Base-by-base conservation (phyloP, 1,140 invertebrate species). In the Cydia pomonella region DNA sequence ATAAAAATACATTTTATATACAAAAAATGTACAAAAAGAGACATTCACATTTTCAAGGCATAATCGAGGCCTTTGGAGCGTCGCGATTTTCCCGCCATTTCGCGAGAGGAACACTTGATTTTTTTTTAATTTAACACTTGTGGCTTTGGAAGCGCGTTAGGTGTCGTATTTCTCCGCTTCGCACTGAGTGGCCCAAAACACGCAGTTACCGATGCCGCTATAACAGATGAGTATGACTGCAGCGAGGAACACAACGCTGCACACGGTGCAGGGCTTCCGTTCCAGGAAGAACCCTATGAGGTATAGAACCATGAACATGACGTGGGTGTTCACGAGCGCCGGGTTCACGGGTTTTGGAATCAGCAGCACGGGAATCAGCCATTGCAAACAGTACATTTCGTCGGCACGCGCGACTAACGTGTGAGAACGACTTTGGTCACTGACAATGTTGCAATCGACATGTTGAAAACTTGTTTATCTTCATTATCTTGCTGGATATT, bases 381-480 rank as follows among this genome's bases (percentile, higher is more conserved):
- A 99, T 95, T 99, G 98, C 85, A 99, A 95, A 94, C 98, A 99
- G 95, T 99, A 99, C 98, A 99, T 99, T 77, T 87, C 83, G 87
- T 50, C 76, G 75, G 73, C 69, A 59, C 84, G 59, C 59, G 75
- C 59, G 63, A 77, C 74, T 81, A 83, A 73, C 74, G 72, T 44
- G 41, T 73, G 18, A 66, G 16, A 77, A 72, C 77, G 73, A 66
- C 71, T 71, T 62, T 21, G 73, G 79, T 82, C 78, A 81, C 66
- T 79, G 81, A 78, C 76, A 80, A 76, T 84, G 73, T 79, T 78
- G 77, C 77, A 89, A 86, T 84, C 79, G 85, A 86, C 88, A 90
- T 90, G 81, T 84, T 89, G 85, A 76, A 77, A 77, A 77, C 72
- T 78, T 69, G 64, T 69, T 78, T 85, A 87, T 83, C 77, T 81